Evolutionary conservation across 2,113 vertebrate species (phyloP), one percentile per base, ranked within the genome.

Genomic region (Parus major): DNA sequence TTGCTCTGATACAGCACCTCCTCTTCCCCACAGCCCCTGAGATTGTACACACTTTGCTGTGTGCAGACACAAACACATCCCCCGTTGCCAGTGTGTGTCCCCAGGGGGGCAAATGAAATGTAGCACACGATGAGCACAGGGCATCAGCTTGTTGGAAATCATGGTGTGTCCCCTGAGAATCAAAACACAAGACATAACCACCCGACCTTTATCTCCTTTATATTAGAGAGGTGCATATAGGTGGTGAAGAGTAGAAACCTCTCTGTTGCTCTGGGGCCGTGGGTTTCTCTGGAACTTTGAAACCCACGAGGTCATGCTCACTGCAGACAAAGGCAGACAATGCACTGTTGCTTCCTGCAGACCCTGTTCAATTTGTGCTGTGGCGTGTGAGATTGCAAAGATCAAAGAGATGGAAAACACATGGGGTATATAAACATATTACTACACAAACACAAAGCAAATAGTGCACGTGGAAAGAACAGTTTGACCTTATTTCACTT

Each of bases 11-110:
- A 7, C 10, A 55, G 35, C 47, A 53, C 19, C 21, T 85, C 33
- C 36, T 75, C 39, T 49, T 56, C 29, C 22, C 39, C 23, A 3
- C 1, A 16, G 25, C 7, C 21, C 20, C 20, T 0, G 0, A 53
- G 80, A 53, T 1, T 2, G 1, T 5, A 20, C 1, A 0, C 16
- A 4, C 10, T 73, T 73, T 53, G 3, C 27, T 28, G 12, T n/a
- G 29, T 55, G 35, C 69, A 68, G 77, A 42, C 39, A 82, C 18
- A 68, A 82, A 29, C 18, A 2, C 31, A 10, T 55, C 12, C 15
- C 46, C 28, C 31, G 7, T 5, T 15, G 55, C 31, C 47, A n/a
- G 15, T 29, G 20, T 5, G 14, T 15, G 12, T 36, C 28, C 31
- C 16, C 1, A 0, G n/a, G 18, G 13, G 7, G 11, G 27, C 3